Evolutionary conservation across 2,797 vertebrate genomes (phyloP).

Genomic region (Pipistrellus pipistrellus): DNA sequence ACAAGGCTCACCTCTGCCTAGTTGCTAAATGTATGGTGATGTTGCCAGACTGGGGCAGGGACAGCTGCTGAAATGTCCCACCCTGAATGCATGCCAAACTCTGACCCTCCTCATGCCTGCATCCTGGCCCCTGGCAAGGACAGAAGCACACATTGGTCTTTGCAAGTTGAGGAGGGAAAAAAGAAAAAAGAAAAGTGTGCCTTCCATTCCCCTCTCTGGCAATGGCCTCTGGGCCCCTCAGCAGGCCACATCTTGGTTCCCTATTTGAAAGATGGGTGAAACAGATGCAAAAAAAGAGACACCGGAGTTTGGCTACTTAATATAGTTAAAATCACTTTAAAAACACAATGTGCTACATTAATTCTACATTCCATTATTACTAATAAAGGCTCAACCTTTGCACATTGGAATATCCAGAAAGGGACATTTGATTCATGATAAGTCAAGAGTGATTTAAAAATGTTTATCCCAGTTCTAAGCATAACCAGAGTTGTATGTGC

Average conservation of each 20-base stretch:
- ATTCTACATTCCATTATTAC: conserved; percentile 73
- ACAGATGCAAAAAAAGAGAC: not conserved
- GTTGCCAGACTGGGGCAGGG: not conserved
- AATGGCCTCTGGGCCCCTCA: not conserved
- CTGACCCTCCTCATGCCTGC: not conserved
- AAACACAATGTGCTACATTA: conserved; percentile 60
- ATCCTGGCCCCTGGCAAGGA: not conserved
- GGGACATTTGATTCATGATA: conserved; percentile 83
- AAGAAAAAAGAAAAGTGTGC: not conserved
- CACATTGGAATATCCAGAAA: conserved; percentile 80
- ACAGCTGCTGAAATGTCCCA: too few species aligned
- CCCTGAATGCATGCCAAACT: not conserved
- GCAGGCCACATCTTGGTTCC: not conserved
- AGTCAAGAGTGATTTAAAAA: conserved; percentile 85
- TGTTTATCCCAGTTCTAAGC: conserved; percentile 83
- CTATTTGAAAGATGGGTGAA: not conserved
- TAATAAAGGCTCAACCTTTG: conserved; percentile 80
- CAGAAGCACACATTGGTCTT: not conserved
- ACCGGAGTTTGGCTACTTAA: conserved; percentile 42
- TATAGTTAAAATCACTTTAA: conserved; percentile 41
- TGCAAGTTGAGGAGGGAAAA: not conserved
- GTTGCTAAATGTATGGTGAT: not conserved
- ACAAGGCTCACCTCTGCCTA: not conserved
- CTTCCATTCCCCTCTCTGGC: not conserved
- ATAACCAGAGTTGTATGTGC: conserved; percentile 81